These are phyloP conservation scores for Orientallactaga sibirica DNA, from an alignment of 2,797 vertebrate genomes.

Conservation along the genomic window DNA sequence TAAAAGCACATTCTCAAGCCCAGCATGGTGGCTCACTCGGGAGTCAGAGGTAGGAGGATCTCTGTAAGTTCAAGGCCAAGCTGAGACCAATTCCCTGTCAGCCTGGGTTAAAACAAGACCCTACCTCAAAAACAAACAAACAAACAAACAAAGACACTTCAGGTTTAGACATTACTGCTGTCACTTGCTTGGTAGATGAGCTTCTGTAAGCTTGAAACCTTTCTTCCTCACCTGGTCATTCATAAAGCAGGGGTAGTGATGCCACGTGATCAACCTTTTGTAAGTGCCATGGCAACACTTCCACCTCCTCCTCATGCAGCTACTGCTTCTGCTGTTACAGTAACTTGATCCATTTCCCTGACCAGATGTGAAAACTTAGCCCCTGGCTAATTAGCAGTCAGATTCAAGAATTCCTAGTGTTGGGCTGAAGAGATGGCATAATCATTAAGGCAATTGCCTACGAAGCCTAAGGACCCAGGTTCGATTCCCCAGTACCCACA, in stretches of 20 bases:
- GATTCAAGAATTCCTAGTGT: not conserved
- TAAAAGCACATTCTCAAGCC: slow-evolving; percentile 12
- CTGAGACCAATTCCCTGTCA: too few relatives aligned
- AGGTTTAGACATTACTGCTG: not conserved
- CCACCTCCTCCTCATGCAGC: not conserved
- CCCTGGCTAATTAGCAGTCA: not conserved
- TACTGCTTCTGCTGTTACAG: not conserved
- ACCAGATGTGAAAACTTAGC: not conserved
- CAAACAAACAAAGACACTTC: not conserved
- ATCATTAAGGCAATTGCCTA: too few relatives aligned
- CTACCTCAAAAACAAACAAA: too few relatives aligned
- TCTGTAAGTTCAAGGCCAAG: too few relatives aligned
- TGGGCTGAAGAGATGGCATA: too few relatives aligned
- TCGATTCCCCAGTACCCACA: too few relatives aligned
- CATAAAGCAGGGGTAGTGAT: not conserved
- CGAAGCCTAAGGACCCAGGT: too few relatives aligned
- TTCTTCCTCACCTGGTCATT: not conserved
- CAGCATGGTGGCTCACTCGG: too few relatives aligned
- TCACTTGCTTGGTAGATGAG: not conserved
- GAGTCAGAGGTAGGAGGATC: too few relatives aligned
- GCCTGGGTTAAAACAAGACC: too few relatives aligned
- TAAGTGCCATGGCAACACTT: not conserved
- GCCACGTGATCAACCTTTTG: not conserved
- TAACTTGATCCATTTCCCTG: not conserved
- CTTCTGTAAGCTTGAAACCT: not conserved